Percentiles rank a stretch among this genome's conserved stretches.
These are phyloP conservation scores for Enteromius treurensis DNA, from an alignment of 2,797 vertebrate genomes.

Conservation along the genomic window DNA sequence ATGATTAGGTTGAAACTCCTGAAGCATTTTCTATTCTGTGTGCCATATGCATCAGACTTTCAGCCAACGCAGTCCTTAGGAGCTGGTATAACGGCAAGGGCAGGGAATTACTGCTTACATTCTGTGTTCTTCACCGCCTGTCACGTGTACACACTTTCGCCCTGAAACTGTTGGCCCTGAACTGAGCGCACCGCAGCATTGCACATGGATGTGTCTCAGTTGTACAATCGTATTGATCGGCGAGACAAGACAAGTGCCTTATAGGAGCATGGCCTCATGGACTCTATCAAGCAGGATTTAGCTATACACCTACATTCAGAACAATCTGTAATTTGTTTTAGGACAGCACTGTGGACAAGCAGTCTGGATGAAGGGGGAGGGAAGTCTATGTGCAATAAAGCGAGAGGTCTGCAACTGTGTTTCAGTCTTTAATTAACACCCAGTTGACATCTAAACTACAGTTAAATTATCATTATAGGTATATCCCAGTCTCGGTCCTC, in stretches of 20 bases:
- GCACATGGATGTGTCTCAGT: conserved; percentile 8
- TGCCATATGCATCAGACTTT: background rate
- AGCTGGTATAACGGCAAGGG: background rate
- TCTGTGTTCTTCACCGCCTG: background rate
- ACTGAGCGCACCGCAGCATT: background rate
- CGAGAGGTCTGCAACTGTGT: background rate
- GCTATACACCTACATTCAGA: background rate
- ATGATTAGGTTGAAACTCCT: background rate
- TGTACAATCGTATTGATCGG: conserved; percentile 38
- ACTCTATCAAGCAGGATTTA: background rate
- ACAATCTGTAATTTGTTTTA: conserved; percentile 5
- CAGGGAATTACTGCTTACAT: background rate
- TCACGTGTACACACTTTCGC: background rate
- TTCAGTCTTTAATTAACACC: background rate
- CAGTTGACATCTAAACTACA: background rate
- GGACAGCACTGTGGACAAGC: background rate
- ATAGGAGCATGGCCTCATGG: background rate
- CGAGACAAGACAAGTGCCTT: conserved; percentile 25
- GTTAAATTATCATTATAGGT: background rate
- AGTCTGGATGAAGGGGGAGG: background rate
- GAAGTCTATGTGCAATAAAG: background rate
- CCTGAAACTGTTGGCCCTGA: conserved; percentile 14
- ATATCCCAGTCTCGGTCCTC: background rate
- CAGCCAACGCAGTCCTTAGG: background rate
- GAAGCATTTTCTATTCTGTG: background rate